Base-by-base conservation (phyloP, 2,797 vertebrate genomes). In the Coracias cyanogaster region DNA sequence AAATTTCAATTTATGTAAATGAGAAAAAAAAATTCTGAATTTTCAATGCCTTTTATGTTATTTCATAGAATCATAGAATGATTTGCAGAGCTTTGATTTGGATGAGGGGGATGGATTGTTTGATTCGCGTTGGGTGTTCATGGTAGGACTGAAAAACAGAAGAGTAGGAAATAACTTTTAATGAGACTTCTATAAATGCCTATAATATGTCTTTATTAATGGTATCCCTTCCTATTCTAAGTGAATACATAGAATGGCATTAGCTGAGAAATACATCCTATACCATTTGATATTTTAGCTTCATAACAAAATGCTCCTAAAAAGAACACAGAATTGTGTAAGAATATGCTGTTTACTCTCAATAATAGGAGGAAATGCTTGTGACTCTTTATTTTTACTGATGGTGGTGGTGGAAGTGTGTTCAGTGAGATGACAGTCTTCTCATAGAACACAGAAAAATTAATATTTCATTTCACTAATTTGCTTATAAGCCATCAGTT, bases 301-400 rank as follows among this genome's bases (percentile, higher is more conserved):
- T 83, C n/a, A 8, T 58, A 88, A 87, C 43, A 90, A 89, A 89
- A 57, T 37, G 6, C 18, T 83, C 18, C 21, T 51, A 12, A 83
- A 83, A 91, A 81, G 54, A 86, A 92, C 20, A 14, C 29, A 62
- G 46, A 87, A 46, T 91, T 92, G n/a, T 18, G 0, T 79, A 86
- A 71, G 39, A 93, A n/a, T 78, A 72, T 79, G 51, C 25, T 89
- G 33, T 65, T 86, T 93, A 26, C 25, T 54, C n/a, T 93, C 57
- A 70, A 25, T 89, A 89, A 82, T 51, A 73, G 49, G 49, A 91
- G 58, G 62, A 94, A 88, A 70, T 88, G 43, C 46, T 76, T 93
- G 58, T 94, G 72, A 91, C 65, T 74, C 72, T 95, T 85, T 85
- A n/a, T 78, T 86, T 86, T 93, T 83, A 60, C 22, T 45, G 33